Evolutionary conservation across 1,140 invertebrate genomes (phyloP), one percentile per base, ranked within the genome.

Genomic region (Dreissena polymorpha): DNA sequence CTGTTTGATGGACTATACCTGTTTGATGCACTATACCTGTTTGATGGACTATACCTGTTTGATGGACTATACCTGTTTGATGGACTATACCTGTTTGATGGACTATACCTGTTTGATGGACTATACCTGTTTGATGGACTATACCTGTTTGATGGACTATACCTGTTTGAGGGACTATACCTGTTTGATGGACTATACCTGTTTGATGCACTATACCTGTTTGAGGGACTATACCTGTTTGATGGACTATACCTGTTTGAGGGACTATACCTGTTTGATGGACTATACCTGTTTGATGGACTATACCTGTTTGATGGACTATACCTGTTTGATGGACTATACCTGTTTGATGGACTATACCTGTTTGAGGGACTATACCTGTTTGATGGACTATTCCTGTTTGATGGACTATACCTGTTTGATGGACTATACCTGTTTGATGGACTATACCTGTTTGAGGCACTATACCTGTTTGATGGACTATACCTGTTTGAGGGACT

Each of bases 361-460:
- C 90, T 94, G 93, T 91, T 93, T 93, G n/a, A 93, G 87, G 1
- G 95, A 29, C 71, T 83, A 75, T 80, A 92, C 93, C 90, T 94
- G 93, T 91, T 93, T 93, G n/a, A 93, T 87, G 1, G 95, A n/a
- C 95, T 0, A 97, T 97, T 8, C 97, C 96, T 0, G 95, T 82
- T n/a, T n/a, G n/a, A n/a, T n/a, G n/a, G n/a, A 29, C 71, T 83
- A 75, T 80, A 92, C 93, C 90, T 94, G 93, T 91, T 93, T 93
- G n/a, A 93, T 87, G 1, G 95, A 29, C 71, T 83, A 75, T 80
- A 92, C 93, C 90, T 94, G 93, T 91, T 93, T 93, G n/a, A 93
- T 87, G 1, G 95, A 29, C 71, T 83, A 75, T 80, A 92, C 93
- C 90, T 94, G 93, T 91, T 93, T 93, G n/a, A 93, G n/a, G n/a